Evolutionary conservation across 2,113 vertebrate species (phyloP), one percentile per base, ranked within the genome.

Genomic region (Fulica atra): DNA sequence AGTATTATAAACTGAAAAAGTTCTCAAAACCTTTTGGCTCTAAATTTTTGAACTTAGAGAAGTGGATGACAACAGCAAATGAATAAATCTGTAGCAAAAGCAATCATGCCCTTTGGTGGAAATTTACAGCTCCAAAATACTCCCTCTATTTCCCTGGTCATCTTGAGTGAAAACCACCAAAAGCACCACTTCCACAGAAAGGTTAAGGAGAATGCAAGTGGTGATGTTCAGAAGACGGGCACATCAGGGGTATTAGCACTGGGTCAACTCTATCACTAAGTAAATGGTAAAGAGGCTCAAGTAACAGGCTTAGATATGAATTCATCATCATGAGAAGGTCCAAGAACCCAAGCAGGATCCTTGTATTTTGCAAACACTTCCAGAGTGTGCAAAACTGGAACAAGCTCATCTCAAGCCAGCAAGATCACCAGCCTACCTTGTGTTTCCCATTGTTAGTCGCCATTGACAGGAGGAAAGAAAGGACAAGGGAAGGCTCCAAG

Each of bases 71-170:
- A 4, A 68, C 16, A 64, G 19, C 10, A 56, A 64, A 92, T 25
- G 6, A 79, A 36, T 35, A 50, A 24, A 59, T 36, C 31, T 35
- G 24, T 19, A 76, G 31, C 13, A 69, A 73, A 92, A 69, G 16
- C 1, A 1, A 46, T 36, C 6, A 2, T 0, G 1, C 48, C 17
- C 33, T 72, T 56, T 6, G 10, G 33, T 56, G n/a, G 33, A 79
- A 40, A 79, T 71, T 31, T 35, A 60, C 15, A 18, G 8, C 13
- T 50, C 36, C 48, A 46, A 42, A 85, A 74, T 59, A 51, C 6
- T 59, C 35, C 28, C 29, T 61, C 5, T 33, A 36, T 18, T 46
- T 53, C 26, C 44, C 26, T 6, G 1, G 3, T 29, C 28, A 65
- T 13, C 35, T 46, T 56, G 19, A 60, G 0, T 64, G 48, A 74